Evolutionary conservation across 1,140 invertebrate species (phyloP).

Genomic region (Gerris buenoi): DNA sequence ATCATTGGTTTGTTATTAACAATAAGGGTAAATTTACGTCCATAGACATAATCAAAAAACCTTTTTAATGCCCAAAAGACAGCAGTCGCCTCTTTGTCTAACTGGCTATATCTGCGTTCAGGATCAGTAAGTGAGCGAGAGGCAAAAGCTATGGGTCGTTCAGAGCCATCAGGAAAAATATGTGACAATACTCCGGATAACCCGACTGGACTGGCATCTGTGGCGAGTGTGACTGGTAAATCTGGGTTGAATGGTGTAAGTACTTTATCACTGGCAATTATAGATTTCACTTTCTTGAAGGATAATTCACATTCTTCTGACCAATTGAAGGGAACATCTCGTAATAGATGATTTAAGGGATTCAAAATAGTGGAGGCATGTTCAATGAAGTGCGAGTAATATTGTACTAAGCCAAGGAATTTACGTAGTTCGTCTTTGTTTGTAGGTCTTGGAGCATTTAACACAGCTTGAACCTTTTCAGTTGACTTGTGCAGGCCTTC

Average conservation of each 20-base stretch:
- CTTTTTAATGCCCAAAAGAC: slow-evolving; percentile 36
- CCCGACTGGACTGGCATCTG: background rate
- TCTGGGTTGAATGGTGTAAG: background rate
- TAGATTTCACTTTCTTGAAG: background rate
- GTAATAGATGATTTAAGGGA: background rate
- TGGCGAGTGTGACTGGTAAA: background rate
- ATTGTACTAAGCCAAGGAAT: background rate
- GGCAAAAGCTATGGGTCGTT: background rate
- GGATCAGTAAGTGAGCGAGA: background rate
- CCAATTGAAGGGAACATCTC: background rate
- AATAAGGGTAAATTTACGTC: slow-evolving; percentile 21
- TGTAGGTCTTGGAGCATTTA: background rate
- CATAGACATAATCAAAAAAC: slow-evolving; percentile 37
- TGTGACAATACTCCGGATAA: background rate
- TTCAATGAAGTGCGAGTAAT: background rate
- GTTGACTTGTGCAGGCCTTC: background rate
- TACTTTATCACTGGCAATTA: background rate
- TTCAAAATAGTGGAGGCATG: background rate
- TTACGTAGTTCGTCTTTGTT: background rate
- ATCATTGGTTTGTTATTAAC: slow-evolving; percentile 32
- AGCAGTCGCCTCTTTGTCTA: slow-evolving; percentile 37
- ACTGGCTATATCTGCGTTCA: slow-evolving; percentile 34
- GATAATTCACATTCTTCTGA: background rate
- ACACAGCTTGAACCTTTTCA: background rate
- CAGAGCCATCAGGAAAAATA: background rate